Evolutionary conservation across 2,797 vertebrate genomes (phyloP), one percentile per base, ranked within the genome.

Genomic region (Sebastolobus altivelis): DNA sequence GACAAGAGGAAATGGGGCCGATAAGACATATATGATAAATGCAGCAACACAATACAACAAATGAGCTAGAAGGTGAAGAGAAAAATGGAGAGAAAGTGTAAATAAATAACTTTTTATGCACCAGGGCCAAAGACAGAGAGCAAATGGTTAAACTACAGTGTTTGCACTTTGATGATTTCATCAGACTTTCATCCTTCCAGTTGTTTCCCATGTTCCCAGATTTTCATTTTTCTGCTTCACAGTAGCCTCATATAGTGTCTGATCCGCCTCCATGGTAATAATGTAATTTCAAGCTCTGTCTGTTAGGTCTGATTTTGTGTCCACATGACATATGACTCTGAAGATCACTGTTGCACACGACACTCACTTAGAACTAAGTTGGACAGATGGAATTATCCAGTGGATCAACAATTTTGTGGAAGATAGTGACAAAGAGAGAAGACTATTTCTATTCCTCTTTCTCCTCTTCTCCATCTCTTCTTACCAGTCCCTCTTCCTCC

Each of bases 211-310:
- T 29, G 40, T 52, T 52, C 37, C 16, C 10, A 60, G 10, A 54
- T 63, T 52, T 61, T 38, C 5, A 10, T 29, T 56, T 18, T 59
- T 18, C 16, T 40, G 49, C 22, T 55, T 10, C 43, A 27, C n/a
- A 54, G 40, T 61, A 13, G 16, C 27, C 29, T 9, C 12, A 35
- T 11, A 14, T 46, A n/a, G 22, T 14, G 10, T 60, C 49, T 61
- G 33, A 69, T 69, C 27, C 7, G 14, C 31, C 31, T 59, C 31
- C 11, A 25, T 49, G 55, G 43, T 67, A 37, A 69, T 27, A 82
- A 73, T 67, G 59, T 82, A 38, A 74, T 82, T 78, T 82, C 70
- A 78, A 78, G 75, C 80, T 69, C 63, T 38, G 58, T 58, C 63
- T 72, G 74, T 72, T 76, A 20, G 35, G 38, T 56, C 61, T 56